Base-by-base conservation (phyloP, 2,888 invertebrate species). In the Lasioglossum vierecki region DNA sequence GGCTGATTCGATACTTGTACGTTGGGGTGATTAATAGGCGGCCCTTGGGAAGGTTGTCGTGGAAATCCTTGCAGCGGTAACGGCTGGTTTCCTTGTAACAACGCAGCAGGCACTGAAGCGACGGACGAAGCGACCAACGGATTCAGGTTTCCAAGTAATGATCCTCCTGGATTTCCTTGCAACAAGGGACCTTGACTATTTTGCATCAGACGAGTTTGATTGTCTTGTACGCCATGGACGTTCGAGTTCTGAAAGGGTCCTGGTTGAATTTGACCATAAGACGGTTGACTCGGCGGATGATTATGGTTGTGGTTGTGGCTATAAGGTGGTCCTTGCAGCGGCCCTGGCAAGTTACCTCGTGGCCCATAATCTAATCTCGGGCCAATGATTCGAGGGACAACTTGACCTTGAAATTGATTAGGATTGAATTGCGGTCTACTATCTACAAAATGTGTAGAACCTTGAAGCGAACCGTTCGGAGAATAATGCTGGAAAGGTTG, bases 371-470 rank as follows among this genome's bases (percentile, higher is more conserved):
- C 94, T 53, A 83, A 35, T 9, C 89, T 84, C 0, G 89, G 79
- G 0, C 86, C 81, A 22, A 92, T 84, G 41, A 82, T 63, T 22
- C 92, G 90, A 22, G 93, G 92, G 5, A 90, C 91, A 85, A 92
- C 85, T 63, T 89, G 89, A 26, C 90, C 89, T 83, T 92, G 90
- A 83, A 92, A 93, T 74, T 92, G 94, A 86, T 92, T 79, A 57
- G 90, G 86, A 76, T 88, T 84, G 89, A 93, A 91, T 78, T 91
- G 91, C 9, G 90, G 88, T 76, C 93, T 89, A 46, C 89, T 91
- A 30, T 94, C 93, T 60, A 88, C 76, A 76, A 93, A 95, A 70
- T 93, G 94, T 8, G 91, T 88, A 74, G 90, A 93, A 76, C 90
- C 91, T 72, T 86, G 88, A 74, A 91, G 85, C 11, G 91, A 89